Conservation (phyloP, 2,113 vertebrate species). For the Ophthalmolycus amberensis region DNA sequence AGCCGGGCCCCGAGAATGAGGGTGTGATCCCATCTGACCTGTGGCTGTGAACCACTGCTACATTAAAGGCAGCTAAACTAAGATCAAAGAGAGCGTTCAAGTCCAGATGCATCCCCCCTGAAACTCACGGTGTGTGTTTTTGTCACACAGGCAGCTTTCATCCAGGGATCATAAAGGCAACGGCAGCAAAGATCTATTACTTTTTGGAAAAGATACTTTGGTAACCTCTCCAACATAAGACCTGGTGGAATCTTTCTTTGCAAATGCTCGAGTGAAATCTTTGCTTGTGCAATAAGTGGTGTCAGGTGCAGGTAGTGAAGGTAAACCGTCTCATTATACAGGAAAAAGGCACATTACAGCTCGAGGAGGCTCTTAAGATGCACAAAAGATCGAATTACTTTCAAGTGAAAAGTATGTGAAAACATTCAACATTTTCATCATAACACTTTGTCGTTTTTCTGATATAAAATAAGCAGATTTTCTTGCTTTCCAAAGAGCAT, state of each 20-base stretch:
- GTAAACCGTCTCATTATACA: background rate
- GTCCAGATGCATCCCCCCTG: background rate
- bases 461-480: background rate
- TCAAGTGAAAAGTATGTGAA: background rate
- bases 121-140: background rate
- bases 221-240: background rate
- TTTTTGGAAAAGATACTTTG: background rate
- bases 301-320: background rate
- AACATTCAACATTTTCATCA: background rate
- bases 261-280: background rate
- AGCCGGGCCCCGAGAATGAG: background rate
- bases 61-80: conserved; percentile 38
- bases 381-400: background rate
- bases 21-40: conserved; percentile 16
- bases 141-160: conserved; percentile 15
- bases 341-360: background rate
- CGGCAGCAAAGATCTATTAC: background rate
- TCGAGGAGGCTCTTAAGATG: background rate
- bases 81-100: conserved; percentile 28
- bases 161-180: background rate
- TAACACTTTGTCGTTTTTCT: too few species aligned
- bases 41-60: background rate
- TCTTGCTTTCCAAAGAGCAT: background rate
- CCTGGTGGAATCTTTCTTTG: background rate
- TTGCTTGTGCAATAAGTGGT: background rate